These are phyloP conservation scores for Listrodromus nycthemerus DNA, from an alignment of 2,888 invertebrate species.

Conservation along the genomic window DNA sequence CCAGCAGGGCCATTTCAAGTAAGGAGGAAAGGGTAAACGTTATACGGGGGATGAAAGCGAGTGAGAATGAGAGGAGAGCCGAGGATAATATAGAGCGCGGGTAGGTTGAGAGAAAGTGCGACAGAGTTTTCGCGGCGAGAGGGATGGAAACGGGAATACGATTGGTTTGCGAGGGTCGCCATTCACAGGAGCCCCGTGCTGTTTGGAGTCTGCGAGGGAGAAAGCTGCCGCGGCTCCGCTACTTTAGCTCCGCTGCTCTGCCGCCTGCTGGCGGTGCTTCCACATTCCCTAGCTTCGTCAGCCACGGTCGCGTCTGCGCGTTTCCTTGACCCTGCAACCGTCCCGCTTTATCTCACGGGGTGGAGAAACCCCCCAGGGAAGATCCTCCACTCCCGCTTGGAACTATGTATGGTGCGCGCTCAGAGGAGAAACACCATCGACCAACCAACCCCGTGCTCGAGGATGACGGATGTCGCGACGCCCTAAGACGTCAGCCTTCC, in stretches of 20 bases:
- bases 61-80: conserved; percentile 40
- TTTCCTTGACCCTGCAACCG: conserved; percentile 80
- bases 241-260: conserved; percentile 31
- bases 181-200: conserved; percentile 80
- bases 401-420: conserved; percentile 38
- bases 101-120: conserved; percentile 52
- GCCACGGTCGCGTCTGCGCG: conserved; percentile 78
- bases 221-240: conserved; percentile 38
- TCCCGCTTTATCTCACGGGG: conserved; percentile 71
- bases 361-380: conserved; percentile 71
- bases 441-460: conserved; percentile 79
- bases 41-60: conserved; percentile 45
- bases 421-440: conserved; percentile 70
- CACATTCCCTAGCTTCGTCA: conserved; percentile 53
- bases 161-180: conserved; percentile 84
- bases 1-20: conserved; percentile 29
- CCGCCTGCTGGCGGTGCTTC: conserved; percentile 22
- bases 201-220: conserved; percentile 80
- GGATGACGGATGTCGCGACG: conserved; percentile 84
- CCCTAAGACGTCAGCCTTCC: conserved; percentile 79
- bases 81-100: conserved; percentile 1
- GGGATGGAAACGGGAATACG: conserved; percentile 85
- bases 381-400: conserved; percentile 59
- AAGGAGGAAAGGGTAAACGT: conserved; percentile 58
- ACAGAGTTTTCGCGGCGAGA: conserved; percentile 78